Evolutionary conservation across 2,888 invertebrate species (phyloP).

Genomic region (Xylota sylvarum): DNA sequence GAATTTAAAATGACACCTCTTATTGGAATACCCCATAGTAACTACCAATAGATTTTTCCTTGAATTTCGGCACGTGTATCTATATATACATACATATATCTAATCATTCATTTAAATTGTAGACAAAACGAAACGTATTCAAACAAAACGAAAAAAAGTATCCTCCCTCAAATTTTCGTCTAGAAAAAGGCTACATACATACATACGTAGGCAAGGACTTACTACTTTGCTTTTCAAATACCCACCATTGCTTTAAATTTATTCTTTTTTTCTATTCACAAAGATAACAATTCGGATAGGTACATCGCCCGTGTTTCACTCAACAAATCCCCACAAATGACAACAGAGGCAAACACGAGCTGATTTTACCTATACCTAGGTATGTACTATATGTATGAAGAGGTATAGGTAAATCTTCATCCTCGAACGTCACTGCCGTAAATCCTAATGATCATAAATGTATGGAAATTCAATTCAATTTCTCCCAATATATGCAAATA

Average conservation of each 20-base stretch:
- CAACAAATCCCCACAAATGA: slow-evolving; percentile 18
- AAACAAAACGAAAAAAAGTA: neutral
- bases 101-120: neutral
- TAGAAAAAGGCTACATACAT: neutral
- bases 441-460: slow-evolving; percentile 73
- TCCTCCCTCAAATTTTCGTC: neutral
- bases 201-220: neutral
- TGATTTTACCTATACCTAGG: slow-evolving; percentile 29
- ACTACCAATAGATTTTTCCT: too few species aligned
- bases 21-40: too few species aligned
- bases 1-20: too few species aligned
- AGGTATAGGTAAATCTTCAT: slow-evolving; percentile 28
- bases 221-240: neutral
- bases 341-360: slow-evolving; percentile 1
- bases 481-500: slow-evolving; percentile 72
- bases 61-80: neutral
- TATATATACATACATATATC: neutral
- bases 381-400: neutral
- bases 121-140: neutral
- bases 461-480: slow-evolving; percentile 77
- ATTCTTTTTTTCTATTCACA: slow-evolving; percentile 6
- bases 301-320: slow-evolving; percentile 7
- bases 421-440: slow-evolving; percentile 56
- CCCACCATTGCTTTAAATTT: neutral
- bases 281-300: slow-evolving; percentile 21